Percentiles rank a stretch among this genome's conserved stretches.
Conservation (phyloP, 2,888 invertebrate genomes). For the Netelia melanura region DNA sequence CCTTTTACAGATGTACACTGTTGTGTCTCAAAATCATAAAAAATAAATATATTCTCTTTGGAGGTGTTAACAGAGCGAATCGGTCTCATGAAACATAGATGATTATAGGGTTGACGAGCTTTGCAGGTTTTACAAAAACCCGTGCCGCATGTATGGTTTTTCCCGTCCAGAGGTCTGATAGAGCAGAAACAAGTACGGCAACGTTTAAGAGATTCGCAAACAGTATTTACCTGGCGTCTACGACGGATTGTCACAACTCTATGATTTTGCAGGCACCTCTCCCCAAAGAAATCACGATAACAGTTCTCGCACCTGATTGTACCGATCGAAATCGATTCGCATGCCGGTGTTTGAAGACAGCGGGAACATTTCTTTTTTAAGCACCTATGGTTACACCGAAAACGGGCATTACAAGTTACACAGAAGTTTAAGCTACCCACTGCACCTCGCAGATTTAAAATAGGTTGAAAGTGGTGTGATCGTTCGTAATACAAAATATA, state of each 20-base stretch:
- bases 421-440: too few species aligned
- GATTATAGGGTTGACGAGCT: background rate
- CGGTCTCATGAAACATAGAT: background rate
- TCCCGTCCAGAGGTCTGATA: background rate
- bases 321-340: background rate
- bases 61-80: too few species aligned
- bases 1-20: too few species aligned
- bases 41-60: too few species aligned
- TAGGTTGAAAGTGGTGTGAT: background rate
- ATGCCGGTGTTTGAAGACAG: background rate
- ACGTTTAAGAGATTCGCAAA: too few species aligned
- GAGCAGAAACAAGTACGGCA: too few species aligned
- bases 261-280: conserved; percentile 6
- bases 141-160: background rate
- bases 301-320: conserved; percentile 2
- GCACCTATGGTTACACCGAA: background rate
- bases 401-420: too few species aligned
- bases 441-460: background rate
- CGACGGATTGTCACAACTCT: background rate
- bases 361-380: background rate
- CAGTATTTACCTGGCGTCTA: background rate
- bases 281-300: conserved; percentile 27
- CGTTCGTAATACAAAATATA: conserved; percentile 1
- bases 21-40: too few species aligned
- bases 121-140: conserved; percentile 23